A percentile compares a stretch with the other conserved stretches of the same genome.
Conservation (phyloP, 2,888 invertebrate species). For the Cephus spinipes region DNA sequence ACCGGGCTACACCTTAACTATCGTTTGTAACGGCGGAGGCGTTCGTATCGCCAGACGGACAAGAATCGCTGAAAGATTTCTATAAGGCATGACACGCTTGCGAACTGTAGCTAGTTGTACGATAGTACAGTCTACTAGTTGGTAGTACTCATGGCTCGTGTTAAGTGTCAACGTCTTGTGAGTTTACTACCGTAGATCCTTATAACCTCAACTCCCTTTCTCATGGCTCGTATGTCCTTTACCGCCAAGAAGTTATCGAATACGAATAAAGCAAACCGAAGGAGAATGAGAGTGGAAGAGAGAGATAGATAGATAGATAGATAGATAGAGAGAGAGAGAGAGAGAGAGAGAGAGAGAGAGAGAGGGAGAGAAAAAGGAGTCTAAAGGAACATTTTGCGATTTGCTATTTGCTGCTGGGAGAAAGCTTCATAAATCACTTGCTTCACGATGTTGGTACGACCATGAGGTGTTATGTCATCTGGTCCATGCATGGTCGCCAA, state of each 20-base stretch:
- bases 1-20: conserved; percentile 25
- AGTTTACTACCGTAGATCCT: neutral
- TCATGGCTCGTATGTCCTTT: neutral
- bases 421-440: conserved; percentile 57
- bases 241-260: neutral
- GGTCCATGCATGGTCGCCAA: conserved; percentile 26
- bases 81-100: neutral
- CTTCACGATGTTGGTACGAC: conserved; percentile 11
- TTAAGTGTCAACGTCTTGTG: neutral
- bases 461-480: conserved; percentile 47
- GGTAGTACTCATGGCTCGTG: neutral
- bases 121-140: neutral
- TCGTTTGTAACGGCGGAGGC: neutral
- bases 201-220: neutral
- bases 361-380: neutral
- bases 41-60: neutral
- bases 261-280: neutral
- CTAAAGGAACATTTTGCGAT: conserved; percentile 24
- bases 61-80: neutral
- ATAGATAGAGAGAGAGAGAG: too few relatives aligned
- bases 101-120: neutral
- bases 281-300: neutral
- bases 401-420: conserved; percentile 41
- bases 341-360: too few relatives aligned
- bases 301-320: neutral